Percentiles rank a stretch among this genome's conserved stretches.
Evolutionary conservation across 2,888 invertebrate species (phyloP).

Genomic region (Andrena marginata): DNA sequence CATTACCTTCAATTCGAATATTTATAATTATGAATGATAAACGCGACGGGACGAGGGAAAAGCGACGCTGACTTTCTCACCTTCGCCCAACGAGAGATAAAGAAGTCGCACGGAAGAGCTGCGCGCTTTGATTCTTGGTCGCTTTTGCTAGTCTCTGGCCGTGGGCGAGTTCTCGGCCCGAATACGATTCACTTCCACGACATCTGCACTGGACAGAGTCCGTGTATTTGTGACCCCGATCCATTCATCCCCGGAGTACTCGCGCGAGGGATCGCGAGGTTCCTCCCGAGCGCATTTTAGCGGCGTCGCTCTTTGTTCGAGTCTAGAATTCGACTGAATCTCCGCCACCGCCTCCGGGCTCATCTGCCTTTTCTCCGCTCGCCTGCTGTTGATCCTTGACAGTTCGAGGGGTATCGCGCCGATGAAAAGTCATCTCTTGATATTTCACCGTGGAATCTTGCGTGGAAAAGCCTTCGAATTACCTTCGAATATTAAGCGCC

Average conservation of each 20-base stretch:
- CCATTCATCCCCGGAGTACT: conserved; percentile 74
- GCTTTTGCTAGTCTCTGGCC: conserved; percentile 37
- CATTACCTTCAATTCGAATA: no score
- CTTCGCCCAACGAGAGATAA: neutral
- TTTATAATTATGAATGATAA: conserved; percentile 3
- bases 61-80: neutral
- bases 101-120: neutral
- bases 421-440: neutral
- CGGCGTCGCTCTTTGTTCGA: conserved; percentile 48
- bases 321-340: conserved; percentile 30
- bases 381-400: neutral
- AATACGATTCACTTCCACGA: conserved; percentile 61
- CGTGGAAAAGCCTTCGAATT: no score
- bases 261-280: conserved; percentile 48
- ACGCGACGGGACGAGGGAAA: neutral
- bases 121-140: conserved; percentile 15
- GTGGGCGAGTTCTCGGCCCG: conserved; percentile 62
- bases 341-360: conserved; percentile 25
- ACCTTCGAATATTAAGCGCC: no score
- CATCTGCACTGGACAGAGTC: conserved; percentile 67
- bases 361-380: conserved; percentile 12
- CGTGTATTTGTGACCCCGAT: conserved; percentile 77
- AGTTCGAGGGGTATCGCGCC: neutral
- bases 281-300: conserved; percentile 35
- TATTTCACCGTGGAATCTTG: no score